phyloP scores from a whole-genome alignment of 2,797 vertebrate species.

The Scleropages formosus region DNA sequence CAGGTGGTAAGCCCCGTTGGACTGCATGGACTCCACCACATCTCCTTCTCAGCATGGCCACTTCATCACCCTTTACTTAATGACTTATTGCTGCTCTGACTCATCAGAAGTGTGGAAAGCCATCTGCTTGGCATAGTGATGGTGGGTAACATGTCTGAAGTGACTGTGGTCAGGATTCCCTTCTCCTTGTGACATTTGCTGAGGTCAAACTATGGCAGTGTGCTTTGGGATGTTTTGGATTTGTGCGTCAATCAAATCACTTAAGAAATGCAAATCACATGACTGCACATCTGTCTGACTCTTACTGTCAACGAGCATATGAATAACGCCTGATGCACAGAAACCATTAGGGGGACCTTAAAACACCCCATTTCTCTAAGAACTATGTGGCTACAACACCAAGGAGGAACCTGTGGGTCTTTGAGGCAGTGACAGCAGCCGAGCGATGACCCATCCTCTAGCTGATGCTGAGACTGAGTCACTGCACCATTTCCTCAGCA shows the following conservation, averaged over 20 bases:
- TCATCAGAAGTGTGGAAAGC: conserved; percentile 8
- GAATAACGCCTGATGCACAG: too few relatives aligned
- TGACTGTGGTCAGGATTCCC: conserved; percentile 7
- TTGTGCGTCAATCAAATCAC: too few relatives aligned
- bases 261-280: too few relatives aligned
- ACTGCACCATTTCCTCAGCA: conserved; percentile 1
- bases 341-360: too few relatives aligned
- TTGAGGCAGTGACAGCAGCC: not conserved
- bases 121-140: not conserved
- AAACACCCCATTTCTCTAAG: too few relatives aligned
- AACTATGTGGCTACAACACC: too few relatives aligned
- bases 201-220: not conserved
- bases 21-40: conserved; percentile 9
- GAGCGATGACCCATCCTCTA: not conserved
- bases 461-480: not conserved
- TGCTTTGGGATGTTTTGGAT: too few relatives aligned
- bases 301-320: too few relatives aligned
- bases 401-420: too few relatives aligned
- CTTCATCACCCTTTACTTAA: conserved; percentile 7
- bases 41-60: not conserved
- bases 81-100: not conserved
- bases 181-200: not conserved
- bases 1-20: not conserved
- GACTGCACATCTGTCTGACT: too few relatives aligned
- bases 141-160: not conserved